phyloP scores from a whole-genome alignment of 2,797 vertebrate genomes.

The Saguinus oedipus region DNA sequence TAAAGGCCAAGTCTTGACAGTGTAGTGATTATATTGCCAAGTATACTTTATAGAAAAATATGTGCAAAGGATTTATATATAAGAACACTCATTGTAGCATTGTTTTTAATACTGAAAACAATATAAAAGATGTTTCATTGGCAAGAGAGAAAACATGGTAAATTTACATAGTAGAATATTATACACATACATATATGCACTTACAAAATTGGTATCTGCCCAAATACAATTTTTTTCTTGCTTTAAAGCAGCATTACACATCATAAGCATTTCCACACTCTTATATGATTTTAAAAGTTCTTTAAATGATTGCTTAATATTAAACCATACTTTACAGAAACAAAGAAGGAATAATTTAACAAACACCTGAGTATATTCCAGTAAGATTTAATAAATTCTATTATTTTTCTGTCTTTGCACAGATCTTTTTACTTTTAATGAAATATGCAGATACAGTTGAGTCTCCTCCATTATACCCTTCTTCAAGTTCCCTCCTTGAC shows the following conservation, averaged over 20 bases:
- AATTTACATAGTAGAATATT: background rate
- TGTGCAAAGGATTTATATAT: background rate
- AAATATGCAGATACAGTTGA: background rate
- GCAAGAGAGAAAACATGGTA: background rate
- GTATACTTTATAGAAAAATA: background rate
- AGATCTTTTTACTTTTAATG: background rate
- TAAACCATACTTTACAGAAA: background rate
- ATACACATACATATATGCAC: background rate
- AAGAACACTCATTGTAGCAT: background rate
- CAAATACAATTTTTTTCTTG: background rate
- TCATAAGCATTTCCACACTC: background rate
- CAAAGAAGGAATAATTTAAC: background rate
- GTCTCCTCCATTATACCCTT: background rate
- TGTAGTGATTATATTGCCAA: background rate
- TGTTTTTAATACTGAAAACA: background rate
- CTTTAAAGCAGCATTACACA: background rate
- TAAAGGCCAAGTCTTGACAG: background rate
- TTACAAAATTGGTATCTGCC: background rate
- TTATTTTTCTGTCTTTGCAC: background rate
- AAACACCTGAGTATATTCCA: background rate
- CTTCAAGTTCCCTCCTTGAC: background rate
- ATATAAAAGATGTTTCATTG: background rate
- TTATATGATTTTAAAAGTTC: background rate
- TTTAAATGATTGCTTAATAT: background rate
- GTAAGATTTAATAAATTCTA: background rate